phyloP scores from a whole-genome alignment of 2,797 vertebrate genomes.

The Brachyalestes nurse region DNA sequence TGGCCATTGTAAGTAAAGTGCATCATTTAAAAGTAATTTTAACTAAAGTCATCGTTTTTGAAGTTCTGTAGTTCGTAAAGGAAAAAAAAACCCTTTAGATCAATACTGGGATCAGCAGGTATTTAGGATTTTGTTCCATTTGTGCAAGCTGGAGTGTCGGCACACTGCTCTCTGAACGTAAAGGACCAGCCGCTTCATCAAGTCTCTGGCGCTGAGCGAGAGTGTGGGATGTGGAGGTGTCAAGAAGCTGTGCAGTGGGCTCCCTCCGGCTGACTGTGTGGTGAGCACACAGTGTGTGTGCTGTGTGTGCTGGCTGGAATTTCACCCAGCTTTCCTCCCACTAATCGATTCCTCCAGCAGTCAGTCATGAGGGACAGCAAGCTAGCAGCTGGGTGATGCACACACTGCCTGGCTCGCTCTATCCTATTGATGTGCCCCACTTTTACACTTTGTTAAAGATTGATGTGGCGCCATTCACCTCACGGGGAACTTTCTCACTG shows the following conservation, averaged over 20 bases:
- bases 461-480: slow-evolving; percentile 47
- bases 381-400: slow-evolving; percentile 51
- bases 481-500: slow-evolving; percentile 14
- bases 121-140: too few relatives aligned
- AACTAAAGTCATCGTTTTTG: too few relatives aligned
- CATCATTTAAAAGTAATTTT: not conserved
- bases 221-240: slow-evolving; percentile 16
- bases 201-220: slow-evolving; percentile 7
- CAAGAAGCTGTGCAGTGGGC: slow-evolving; percentile 21
- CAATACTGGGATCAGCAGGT: not conserved
- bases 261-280: slow-evolving; percentile 35
- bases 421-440: slow-evolving; percentile 56
- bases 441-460: slow-evolving; percentile 47
- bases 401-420: slow-evolving; percentile 48
- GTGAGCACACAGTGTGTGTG: slow-evolving; percentile 32
- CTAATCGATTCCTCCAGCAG: slow-evolving; percentile 61
- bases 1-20: too few relatives aligned
- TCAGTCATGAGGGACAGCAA: slow-evolving; percentile 54
- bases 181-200: not conserved
- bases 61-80: not conserved
- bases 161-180: not conserved
- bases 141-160: not conserved
- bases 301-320: slow-evolving; percentile 48
- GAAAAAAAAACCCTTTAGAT: not conserved
- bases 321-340: slow-evolving; percentile 57